Conservation (phyloP, 2,113 vertebrate species). For the Apodemus sylvaticus region DNA sequence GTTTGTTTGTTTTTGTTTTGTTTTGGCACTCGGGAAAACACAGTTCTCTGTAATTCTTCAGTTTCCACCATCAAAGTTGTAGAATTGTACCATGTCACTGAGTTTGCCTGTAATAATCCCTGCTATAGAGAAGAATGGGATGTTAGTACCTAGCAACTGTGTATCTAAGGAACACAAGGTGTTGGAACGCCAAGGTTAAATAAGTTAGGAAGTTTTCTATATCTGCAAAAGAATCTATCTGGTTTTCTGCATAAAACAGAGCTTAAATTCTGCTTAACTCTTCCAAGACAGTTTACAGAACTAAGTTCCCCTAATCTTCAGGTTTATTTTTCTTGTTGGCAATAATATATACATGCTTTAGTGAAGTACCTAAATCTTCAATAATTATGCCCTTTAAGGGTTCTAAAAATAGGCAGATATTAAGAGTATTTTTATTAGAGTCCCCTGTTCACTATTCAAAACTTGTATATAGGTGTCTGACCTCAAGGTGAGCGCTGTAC, state of each 20-base stretch:
- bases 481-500: constrained; percentile 75
- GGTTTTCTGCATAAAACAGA: constrained; percentile 78
- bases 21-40: constrained; percentile 73
- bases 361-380: constrained; percentile 76
- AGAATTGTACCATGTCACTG: constrained; percentile 76
- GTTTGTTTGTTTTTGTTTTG: background rate
- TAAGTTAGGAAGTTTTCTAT: constrained; percentile 67
- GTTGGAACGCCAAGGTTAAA: constrained; percentile 68
- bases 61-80: constrained; percentile 77
- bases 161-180: constrained; percentile 65
- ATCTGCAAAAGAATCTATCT: constrained; percentile 76
- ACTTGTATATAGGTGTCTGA: constrained; percentile 76
- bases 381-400: constrained; percentile 75
- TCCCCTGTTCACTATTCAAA: constrained; percentile 76
- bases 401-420: constrained; percentile 76
- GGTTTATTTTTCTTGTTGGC: constrained; percentile 70
- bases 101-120: constrained; percentile 74
- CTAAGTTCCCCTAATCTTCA: constrained; percentile 74
- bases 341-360: constrained; percentile 76
- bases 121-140: constrained; percentile 68
- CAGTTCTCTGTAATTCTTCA: constrained; percentile 73
- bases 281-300: constrained; percentile 72
- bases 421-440: constrained; percentile 79
- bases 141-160: constrained; percentile 62
- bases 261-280: constrained; percentile 73